Base-by-base conservation (phyloP, 2,113 vertebrate genomes). In the Ploceus nigricollis region DNA sequence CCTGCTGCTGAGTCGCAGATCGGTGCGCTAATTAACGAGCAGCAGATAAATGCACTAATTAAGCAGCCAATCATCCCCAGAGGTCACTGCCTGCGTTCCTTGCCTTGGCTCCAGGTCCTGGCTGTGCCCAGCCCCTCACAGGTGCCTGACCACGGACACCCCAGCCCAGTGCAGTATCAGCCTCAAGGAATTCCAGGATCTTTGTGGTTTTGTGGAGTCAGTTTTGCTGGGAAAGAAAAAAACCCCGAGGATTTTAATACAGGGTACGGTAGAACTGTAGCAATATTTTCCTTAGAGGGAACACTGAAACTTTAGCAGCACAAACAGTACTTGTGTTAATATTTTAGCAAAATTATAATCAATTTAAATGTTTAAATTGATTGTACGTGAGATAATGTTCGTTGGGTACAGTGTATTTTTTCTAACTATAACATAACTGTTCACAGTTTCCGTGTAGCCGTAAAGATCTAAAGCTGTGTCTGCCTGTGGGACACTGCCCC, bases 231-330 rank as follows among this genome's bases (percentile, higher is more conserved):
- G 60, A 39, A 57, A 64, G 53, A 27, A 35, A 27, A 77, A 57
- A 73, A 22, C 13, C 82, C 83, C 37, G n/a, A 94, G 66, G 77
- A 54, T 84, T 94, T 96, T 13, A 37, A 78, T 51, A 47, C 97
- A 95, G 95, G 95, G 91, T 92, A 94, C 0, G n/a, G 82, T 53
- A 61, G 91, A 93, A 82, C 86, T 82, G 97, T 96, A 97, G 97
- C 96, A 97, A 96, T 97, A 97, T 96, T 97, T 97, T 96, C 95
- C 97, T 98, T 97, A 97, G 98, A 97, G 97, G 97, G 98, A 98
- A 97, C 97, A 97, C 97, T 98, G 97, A 93, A 16, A 68, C 91
- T 92, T 96, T 97, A 97, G 96, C 97, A 95, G 96, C 95, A 96
- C 94, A 97, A 97, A 94, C 93, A 94, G 94, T 96, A 97, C 86